These are phyloP conservation scores for Panthera tigris DNA, from an alignment of 2,113 vertebrate species.

Conservation along the genomic window DNA sequence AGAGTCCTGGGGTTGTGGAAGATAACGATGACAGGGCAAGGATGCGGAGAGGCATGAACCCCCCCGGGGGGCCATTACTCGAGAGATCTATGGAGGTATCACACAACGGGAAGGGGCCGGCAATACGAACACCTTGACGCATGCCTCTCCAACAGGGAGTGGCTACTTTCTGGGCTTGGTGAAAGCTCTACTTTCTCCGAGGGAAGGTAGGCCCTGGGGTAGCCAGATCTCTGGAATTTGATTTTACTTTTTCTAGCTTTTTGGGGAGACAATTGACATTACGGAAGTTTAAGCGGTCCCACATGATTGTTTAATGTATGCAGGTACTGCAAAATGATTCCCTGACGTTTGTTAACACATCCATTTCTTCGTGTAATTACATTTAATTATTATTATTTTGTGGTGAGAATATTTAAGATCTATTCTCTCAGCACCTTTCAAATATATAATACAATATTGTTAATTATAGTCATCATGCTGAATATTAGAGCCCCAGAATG, in stretches of 20 bases:
- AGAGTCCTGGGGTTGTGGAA: background rate
- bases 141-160: background rate
- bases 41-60: background rate
- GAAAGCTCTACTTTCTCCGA: background rate
- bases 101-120: background rate
- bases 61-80: accelerated
- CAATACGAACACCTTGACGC: background rate
- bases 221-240: background rate
- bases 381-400: background rate
- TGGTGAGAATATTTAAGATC: background rate
- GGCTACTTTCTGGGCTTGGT: background rate
- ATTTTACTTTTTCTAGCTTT: background rate
- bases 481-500: background rate
- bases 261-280: background rate
- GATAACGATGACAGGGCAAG: background rate
- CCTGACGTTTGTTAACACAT: background rate
- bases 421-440: background rate
- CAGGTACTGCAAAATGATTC: background rate
- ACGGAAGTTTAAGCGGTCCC: background rate
- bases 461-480: background rate
- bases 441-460: background rate
- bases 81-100: background rate
- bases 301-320: background rate
- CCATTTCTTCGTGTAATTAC: background rate
- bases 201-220: background rate